Evolutionary conservation across 2,113 vertebrate species (phyloP), one percentile per base, ranked within the genome.

Genomic region (Elaphurus davidianus): DNA sequence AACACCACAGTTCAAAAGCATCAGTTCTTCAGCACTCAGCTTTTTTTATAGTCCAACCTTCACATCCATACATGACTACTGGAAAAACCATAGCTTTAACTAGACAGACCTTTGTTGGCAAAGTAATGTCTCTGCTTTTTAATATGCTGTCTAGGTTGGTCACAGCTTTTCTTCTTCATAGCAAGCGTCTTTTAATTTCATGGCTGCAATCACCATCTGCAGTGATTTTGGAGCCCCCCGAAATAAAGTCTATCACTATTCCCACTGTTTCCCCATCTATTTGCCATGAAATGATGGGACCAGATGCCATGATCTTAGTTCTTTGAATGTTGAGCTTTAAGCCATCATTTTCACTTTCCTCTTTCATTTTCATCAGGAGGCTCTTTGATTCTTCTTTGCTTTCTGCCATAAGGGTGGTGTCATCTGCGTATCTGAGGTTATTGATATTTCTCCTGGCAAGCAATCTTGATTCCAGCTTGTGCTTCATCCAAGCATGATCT

Each of bases 1-100:
- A 71, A 71, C 10, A 71, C 67, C 67, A 71, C 67, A 40, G 67
- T 71, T 36, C 67, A 36, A 71, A 71, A 71, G n/a, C n/a, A 71
- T 23, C n/a, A 12, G 0, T 71, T 71, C n/a, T 71, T 23, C n/a
- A 23, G 10, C 19, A 12, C 67, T 71, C n/a, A 0, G 10, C 67
- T 71, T 40, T 71, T 12, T 71, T 71, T 71, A 71, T 71, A 40
- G n/a, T 71, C n/a, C 19, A 71, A 12, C 67, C n/a, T n/a, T 71
- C n/a, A 71, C 67, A 40, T 71, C 19, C 9, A 71, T 36, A 71
- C 64, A 71, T 71, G n/a, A 71, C n/a, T 36, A n/a, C 64, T 71
- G 67, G 67, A 71, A 71, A 40, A 71, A 71, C 67, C 67, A 71
- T 71, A 71, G n/a, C n/a, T 71, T 71, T 36, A 9, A 71, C 33